These are phyloP conservation scores for Syncerus caffer DNA, from an alignment of 2,797 vertebrate genomes.

Conservation along the genomic window DNA sequence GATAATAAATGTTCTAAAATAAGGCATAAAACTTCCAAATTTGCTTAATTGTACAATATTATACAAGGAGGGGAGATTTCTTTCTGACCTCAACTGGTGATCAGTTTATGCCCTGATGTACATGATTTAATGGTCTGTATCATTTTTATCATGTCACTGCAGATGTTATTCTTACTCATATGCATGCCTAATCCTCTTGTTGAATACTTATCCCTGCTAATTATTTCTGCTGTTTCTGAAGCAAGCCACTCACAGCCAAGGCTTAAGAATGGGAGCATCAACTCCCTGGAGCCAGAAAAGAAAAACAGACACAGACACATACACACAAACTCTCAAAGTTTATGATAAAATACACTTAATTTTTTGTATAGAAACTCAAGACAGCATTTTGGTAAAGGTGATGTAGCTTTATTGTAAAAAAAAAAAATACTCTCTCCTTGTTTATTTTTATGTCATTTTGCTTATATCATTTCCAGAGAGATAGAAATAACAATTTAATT, in stretches of 20 bases:
- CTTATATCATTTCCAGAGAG: background rate
- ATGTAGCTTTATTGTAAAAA: background rate
- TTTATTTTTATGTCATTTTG: background rate
- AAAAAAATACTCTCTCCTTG: background rate
- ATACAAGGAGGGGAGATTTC: constrained; percentile 36
- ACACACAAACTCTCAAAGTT: background rate
- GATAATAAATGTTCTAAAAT: constrained; percentile 44
- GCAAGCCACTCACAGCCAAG: constrained; percentile 20
- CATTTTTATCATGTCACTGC: constrained; percentile 72
- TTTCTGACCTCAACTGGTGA: constrained; percentile 66
- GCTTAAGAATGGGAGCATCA: background rate
- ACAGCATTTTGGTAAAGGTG: background rate
- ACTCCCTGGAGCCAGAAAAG: constrained; percentile 7
- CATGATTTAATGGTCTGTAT: constrained; percentile 61
- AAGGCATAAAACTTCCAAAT: constrained; percentile 38
- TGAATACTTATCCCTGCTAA: constrained; percentile 58
- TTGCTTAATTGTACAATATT: constrained; percentile 60
- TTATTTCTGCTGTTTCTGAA: constrained; percentile 61
- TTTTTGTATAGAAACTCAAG: background rate
- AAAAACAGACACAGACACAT: background rate
- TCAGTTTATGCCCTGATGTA: constrained; percentile 60
- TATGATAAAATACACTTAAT: background rate
- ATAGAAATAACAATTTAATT: background rate
- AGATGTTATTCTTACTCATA: constrained; percentile 66
- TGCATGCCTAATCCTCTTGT: constrained; percentile 63